Evolutionary conservation across 1,140 invertebrate genomes (phyloP).

Genomic region (Oscheius sp.): DNA sequence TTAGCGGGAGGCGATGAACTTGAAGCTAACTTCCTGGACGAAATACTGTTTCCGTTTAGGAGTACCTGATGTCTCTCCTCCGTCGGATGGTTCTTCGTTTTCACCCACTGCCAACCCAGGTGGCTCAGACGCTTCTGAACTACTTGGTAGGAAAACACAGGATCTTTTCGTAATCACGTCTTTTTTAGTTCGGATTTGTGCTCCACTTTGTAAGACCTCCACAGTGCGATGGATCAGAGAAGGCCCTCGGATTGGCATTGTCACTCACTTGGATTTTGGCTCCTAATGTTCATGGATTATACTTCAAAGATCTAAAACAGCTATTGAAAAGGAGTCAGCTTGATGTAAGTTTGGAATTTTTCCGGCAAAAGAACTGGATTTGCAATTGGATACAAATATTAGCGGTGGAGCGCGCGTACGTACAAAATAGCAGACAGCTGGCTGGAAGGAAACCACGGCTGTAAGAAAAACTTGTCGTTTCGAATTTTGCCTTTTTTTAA

Average conservation of each 20-base stretch:
- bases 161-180: neutral
- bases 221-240: conserved; percentile 81
- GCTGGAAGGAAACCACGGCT: neutral
- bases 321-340: conserved; percentile 97
- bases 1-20: neutral
- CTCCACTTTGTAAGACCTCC: conserved; percentile 97
- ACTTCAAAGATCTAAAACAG: conserved; percentile 99
- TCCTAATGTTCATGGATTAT: conserved; percentile 93
- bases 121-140: conserved; percentile 96
- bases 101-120: conserved; percentile 88
- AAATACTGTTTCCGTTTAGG: conserved; percentile 61
- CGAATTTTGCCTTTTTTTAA: neutral
- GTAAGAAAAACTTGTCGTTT: neutral
- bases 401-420: too few species aligned
- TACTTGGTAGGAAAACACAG: conserved; percentile 72
- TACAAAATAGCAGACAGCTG: neutral
- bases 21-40: neutral
- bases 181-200: conserved; percentile 79
- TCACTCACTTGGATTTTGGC: conserved; percentile 91
- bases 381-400: too few species aligned
- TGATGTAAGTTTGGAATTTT: conserved; percentile 72
- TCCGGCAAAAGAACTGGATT: too few species aligned
- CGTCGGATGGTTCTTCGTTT: conserved; percentile 88
- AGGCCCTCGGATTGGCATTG: conserved; percentile 85
- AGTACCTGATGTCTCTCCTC: conserved; percentile 87